Base-by-base conservation (phyloP, 2,888 invertebrate genomes). In the Geophilus truncorum region DNA sequence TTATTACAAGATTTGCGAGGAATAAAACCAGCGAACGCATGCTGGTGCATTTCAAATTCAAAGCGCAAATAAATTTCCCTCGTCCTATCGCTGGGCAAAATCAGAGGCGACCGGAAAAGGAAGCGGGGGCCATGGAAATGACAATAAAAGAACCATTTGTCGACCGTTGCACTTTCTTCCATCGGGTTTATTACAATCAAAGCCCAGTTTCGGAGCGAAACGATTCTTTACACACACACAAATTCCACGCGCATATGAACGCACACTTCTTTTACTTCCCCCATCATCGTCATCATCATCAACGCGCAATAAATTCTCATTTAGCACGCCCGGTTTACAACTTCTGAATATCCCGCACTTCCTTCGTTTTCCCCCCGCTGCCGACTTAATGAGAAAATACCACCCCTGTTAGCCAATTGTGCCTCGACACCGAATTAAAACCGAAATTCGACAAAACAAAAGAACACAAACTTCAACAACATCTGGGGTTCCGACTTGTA, bases 381-480 rank as follows among this genome's bases (percentile, higher is more conserved):
- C 62, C 62, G 25, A 62, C 25, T 62, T 62, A 62, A 62, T 62
- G 25, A 62, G 62, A 62, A 62, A 62, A 62, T 62, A 62, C 62
- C 62, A 25, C 23, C 12, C 62, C 23, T 12, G 23, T 62, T 62
- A 62, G 7, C 62, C 25, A 25, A 12, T 62, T 62, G 62, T n/a
- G n/a, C n/a, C n/a, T n/a, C n/a, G n/a, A n/a, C n/a, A n/a, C n/a
- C n/a, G n/a, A n/a, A n/a, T n/a, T n/a, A n/a, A n/a, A n/a, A n/a
- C n/a, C n/a, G n/a, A n/a, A n/a, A n/a, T n/a, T n/a, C 18, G 3
- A 45, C 15, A 40, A 40, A 40, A 40, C 10, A 45, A 45, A 45
- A 45, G 5, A 15, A 18, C 6, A n/a, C 18, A 6, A 9, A 45
- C 18, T 3, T n/a, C n/a, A n/a, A n/a, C 12, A 45, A 18, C 45